A percentile compares a stretch with the other conserved stretches of the same genome.
Evolutionary conservation across 2,888 invertebrate species (phyloP).

Genomic region (Drosophila mulleri): DNA sequence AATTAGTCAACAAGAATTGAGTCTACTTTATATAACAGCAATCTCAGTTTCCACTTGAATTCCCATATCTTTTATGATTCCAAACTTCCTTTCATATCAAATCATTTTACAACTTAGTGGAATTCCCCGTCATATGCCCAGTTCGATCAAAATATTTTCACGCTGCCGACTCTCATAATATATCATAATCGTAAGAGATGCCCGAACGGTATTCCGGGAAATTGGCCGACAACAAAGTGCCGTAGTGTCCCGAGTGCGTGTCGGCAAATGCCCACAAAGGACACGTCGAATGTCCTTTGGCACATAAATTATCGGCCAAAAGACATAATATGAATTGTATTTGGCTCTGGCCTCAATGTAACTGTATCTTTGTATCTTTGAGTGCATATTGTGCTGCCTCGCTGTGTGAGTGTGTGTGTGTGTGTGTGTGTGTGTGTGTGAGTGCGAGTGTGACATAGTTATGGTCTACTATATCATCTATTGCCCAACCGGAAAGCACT

Average conservation of each 20-base stretch:
- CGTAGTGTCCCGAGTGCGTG: conserved; percentile 15
- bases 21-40: not conserved
- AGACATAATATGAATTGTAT: conserved; percentile 58
- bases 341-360: conserved; percentile 21
- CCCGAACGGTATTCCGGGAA: conserved; percentile 51
- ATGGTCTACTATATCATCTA: conserved; percentile 38
- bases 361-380: conserved; percentile 18
- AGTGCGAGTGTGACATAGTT: conserved; percentile 61
- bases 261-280: conserved; percentile 64
- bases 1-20: too few relatives aligned
- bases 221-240: conserved; percentile 9
- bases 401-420: conserved; percentile 22
- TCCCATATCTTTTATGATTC: not conserved
- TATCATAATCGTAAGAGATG: conserved; percentile 64
- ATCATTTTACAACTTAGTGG: conserved; percentile 11
- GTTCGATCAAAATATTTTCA: conserved; percentile 75
- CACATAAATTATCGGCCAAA: conserved; percentile 65
- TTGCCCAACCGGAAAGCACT: conserved; percentile 62
- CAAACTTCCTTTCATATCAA: not conserved
- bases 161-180: conserved; percentile 45
- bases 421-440: conserved; percentile 42
- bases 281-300: conserved; percentile 71
- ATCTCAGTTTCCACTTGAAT: not conserved
- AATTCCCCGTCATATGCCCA: not conserved
- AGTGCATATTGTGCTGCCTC: conserved; percentile 56